These are phyloP conservation scores for Micropterix aruncella DNA, from an alignment of 2,888 invertebrate genomes.

Conservation along the genomic window DNA sequence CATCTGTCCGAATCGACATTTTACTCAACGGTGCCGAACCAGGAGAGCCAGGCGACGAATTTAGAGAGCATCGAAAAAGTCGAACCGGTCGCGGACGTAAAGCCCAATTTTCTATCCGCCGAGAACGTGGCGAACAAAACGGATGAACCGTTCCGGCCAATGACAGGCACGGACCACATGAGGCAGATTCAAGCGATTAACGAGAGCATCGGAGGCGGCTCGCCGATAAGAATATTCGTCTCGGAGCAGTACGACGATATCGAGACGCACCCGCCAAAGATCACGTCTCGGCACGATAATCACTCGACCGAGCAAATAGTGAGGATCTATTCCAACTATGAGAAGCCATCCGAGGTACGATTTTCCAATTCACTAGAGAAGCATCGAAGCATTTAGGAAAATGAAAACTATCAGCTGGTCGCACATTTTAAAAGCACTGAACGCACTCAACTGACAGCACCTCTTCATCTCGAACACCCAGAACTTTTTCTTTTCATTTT, in stretches of 20 bases:
- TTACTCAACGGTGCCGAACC: constrained; percentile 46
- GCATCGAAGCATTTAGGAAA: too few relatives aligned
- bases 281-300: background rate
- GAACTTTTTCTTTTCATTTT: too few relatives aligned
- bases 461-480: too few relatives aligned
- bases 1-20: constrained; percentile 28
- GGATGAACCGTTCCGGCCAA: background rate
- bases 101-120: background rate
- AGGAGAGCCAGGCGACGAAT: constrained; percentile 15
- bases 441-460: too few relatives aligned
- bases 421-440: too few relatives aligned
- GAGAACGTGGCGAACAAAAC: background rate
- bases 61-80: background rate
- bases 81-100: background rate
- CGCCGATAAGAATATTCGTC: constrained; percentile 40
- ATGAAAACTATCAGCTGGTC: too few relatives aligned
- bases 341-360: background rate
- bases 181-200: constrained; percentile 13
- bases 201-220: constrained; percentile 28
- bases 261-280: constrained; percentile 12
- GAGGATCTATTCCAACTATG: background rate
- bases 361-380: too few relatives aligned
- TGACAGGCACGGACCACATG: background rate
- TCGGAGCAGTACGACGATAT: constrained; percentile 19
- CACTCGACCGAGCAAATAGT: background rate